phyloP scores from a whole-genome alignment of 2,113 vertebrate genomes.

The Bostrychus sinensis region DNA sequence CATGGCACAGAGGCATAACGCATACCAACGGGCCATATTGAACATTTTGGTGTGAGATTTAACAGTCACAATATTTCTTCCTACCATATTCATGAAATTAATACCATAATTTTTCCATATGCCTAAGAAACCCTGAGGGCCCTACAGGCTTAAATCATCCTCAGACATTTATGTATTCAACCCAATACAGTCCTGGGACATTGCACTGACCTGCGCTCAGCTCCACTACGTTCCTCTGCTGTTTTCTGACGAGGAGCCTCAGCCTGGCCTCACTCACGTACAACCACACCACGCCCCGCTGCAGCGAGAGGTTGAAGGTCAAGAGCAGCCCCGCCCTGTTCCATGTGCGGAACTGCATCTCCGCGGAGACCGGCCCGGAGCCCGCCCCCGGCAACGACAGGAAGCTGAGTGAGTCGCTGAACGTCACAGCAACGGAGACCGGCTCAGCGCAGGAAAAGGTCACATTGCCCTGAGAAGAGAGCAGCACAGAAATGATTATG shows the following conservation, averaged over 20 bases:
- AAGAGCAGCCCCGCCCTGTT: constrained; percentile 89
- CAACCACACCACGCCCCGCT: constrained; percentile 78
- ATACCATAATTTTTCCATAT: too few relatives aligned
- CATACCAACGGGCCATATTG: too few relatives aligned
- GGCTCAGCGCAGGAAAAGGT: constrained; percentile 89
- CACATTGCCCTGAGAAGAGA: constrained; percentile 85
- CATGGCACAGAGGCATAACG: too few relatives aligned
- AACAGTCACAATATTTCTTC: too few relatives aligned
- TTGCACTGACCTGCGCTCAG: constrained; percentile 83
- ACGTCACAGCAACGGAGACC: constrained; percentile 87
- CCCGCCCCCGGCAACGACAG: constrained; percentile 78
- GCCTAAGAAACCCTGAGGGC: too few relatives aligned
- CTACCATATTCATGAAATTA: too few relatives aligned
- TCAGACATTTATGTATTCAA: background rate
- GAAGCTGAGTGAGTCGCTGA: constrained; percentile 85
- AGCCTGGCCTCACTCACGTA: constrained; percentile 85
- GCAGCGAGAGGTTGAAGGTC: constrained; percentile 78
- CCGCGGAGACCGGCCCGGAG: constrained; percentile 63
- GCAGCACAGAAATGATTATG: constrained; percentile 16
- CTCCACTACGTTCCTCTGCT: constrained; percentile 78
- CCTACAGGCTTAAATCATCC: too few relatives aligned
- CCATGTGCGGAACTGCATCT: constrained; percentile 93
- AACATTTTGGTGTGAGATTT: too few relatives aligned
- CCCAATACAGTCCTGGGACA: too few relatives aligned
- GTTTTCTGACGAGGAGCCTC: constrained; percentile 82